Conservation (phyloP, 1,140 invertebrate species). For the Eulimnadia texana region DNA sequence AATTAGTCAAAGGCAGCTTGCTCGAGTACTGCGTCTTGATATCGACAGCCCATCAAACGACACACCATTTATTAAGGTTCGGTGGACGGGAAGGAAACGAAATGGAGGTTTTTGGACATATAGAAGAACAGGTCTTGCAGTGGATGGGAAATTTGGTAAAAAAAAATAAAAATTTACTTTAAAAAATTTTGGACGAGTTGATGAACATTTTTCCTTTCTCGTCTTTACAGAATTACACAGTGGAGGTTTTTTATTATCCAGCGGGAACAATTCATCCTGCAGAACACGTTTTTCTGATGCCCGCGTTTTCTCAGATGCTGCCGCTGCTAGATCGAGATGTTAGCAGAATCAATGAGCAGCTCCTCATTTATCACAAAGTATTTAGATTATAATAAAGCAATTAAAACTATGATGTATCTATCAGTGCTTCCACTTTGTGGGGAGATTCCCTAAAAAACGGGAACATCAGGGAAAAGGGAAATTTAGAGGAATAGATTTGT, state of each 20-base stretch:
- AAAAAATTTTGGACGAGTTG: neutral
- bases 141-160: constrained; percentile 38
- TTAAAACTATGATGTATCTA: too few relatives aligned
- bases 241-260: constrained; percentile 44
- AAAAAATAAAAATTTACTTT: neutral
- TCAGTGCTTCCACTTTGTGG: too few relatives aligned
- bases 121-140: constrained; percentile 33
- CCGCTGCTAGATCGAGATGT: constrained; percentile 35
- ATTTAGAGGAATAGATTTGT: too few relatives aligned
- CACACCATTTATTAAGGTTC: constrained; percentile 28
- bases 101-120: constrained; percentile 28
- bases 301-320: constrained; percentile 42
- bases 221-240: constrained; percentile 34
- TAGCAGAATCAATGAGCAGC: constrained; percentile 16
- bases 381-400: too few relatives aligned
- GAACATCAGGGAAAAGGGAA: too few relatives aligned
- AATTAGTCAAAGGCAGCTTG: constrained; percentile 36
- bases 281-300: constrained; percentile 45
- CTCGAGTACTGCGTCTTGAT: constrained; percentile 43
- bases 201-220: constrained; percentile 16
- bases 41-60: constrained; percentile 30
- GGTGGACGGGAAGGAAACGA: constrained; percentile 23
- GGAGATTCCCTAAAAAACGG: too few relatives aligned
- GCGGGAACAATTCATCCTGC: constrained; percentile 42
- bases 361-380: constrained; percentile 10